phyloP scores from a whole-genome alignment of 2,113 vertebrate species.

The Castor canadensis region DNA sequence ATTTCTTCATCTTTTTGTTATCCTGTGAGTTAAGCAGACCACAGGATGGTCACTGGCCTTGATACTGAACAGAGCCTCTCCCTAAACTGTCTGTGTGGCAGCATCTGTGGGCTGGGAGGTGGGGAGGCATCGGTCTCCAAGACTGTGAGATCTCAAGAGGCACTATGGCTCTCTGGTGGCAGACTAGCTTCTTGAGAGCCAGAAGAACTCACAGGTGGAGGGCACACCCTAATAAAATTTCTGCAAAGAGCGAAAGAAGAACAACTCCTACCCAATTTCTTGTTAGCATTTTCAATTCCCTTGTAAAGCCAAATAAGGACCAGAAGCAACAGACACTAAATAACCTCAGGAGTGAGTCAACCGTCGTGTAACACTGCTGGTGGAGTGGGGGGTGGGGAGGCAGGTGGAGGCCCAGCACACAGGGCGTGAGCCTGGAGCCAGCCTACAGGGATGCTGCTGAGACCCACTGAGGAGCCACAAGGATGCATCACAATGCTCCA shows the following conservation, averaged over 20 bases:
- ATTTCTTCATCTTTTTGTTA: slow-evolving; percentile 98
- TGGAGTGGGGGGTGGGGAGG: too few relatives aligned
- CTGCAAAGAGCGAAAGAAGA: neutral
- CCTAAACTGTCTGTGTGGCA: neutral
- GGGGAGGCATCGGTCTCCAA: too few relatives aligned
- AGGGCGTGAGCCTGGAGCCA: too few relatives aligned
- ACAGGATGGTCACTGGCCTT: neutral
- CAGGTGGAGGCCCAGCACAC: too few relatives aligned
- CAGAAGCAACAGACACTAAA: neutral
- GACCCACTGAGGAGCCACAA: neutral
- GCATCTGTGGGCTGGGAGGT: neutral
- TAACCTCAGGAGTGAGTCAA: fast-evolving
- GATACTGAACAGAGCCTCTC: neutral
- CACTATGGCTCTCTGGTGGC: neutral
- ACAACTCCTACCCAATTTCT: too few relatives aligned
- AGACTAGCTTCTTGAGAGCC: neutral
- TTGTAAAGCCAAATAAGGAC: neutral
- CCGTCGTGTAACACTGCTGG: too few relatives aligned
- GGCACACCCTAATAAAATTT: neutral
- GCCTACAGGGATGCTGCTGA: too few relatives aligned
- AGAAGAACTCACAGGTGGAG: neutral
- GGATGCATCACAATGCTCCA: too few relatives aligned
- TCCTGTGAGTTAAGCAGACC: slow-evolving; percentile 86
- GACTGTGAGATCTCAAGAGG: too few relatives aligned
- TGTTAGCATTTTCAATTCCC: neutral